Evolutionary conservation across 1,140 invertebrate genomes (phyloP), one percentile per base, ranked within the genome.

Genomic region (Bradynema listronoti): DNA sequence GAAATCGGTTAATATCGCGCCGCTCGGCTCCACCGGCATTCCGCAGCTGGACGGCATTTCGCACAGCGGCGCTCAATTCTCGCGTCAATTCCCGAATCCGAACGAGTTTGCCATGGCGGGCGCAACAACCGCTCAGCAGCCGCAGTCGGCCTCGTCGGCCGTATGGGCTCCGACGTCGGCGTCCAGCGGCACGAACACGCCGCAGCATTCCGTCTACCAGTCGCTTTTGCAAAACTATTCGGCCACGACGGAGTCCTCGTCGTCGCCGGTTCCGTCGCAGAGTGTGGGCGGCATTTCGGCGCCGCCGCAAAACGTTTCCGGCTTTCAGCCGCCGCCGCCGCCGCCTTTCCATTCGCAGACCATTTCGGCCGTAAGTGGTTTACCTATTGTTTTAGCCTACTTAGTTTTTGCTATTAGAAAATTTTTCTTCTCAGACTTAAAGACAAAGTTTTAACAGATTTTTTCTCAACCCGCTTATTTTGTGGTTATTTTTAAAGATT

Each of bases 1-100:
- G 24, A 25, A 22, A 41, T 6, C 42, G 29, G 19, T 63, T 16
- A 64, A 58, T 47, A 53, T 73, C 46, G 52, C 58, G 30, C 56
- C 65, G 45, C 71, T 71, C 9, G 65, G 60, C 14, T 58, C 42
- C n/a, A 74, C 76, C 16, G 73, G 73, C 43, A 76, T 79, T 49
- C 69, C 67, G 22, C 65, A 68, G 42, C 24, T 68, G 14, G 65
- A 67, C 19, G 49, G 34, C 16, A 62, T 62, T 19, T 22, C 58
- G 36, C 14, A 33, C 14, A 56, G 2, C 22, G 33, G 71, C 9
- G 43, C 58, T 16, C n/a, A n/a, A n/a, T n/a, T n/a, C n/a, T 65
- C 22, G 27, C 58, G 41, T 55, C 61, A 65, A 7, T 75, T 75
- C 52, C 73, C 73, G 11, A 61, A 65, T 57, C 73, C 73, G 5